A percentile compares a stretch with the other conserved stretches of the same genome.
Evolutionary conservation across 1,140 invertebrate genomes (phyloP).

Genomic region (Saccostrea glomerata): DNA sequence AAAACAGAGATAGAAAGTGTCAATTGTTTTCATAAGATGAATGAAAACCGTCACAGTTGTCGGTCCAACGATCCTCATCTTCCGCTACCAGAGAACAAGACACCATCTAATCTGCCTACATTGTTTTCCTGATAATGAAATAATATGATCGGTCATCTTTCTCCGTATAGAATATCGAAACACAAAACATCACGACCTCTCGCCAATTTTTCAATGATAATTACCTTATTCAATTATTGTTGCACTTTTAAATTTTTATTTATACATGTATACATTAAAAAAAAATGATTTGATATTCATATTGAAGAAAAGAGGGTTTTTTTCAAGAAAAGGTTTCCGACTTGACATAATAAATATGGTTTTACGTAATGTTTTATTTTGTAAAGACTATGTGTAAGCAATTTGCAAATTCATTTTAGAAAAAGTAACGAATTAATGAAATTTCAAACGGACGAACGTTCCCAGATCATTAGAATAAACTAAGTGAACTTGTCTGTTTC

Average conservation of each 20-base stretch:
- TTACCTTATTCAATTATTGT: neutral
- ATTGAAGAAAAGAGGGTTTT: too few relatives aligned
- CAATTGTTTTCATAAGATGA: conserved; percentile 4
- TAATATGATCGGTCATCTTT: too few relatives aligned
- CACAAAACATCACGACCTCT: too few relatives aligned
- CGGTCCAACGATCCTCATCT: neutral
- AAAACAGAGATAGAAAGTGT: neutral
- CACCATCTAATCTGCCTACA: neutral
- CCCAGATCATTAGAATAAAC: neutral
- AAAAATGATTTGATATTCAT: too few relatives aligned
- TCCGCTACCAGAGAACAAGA: neutral
- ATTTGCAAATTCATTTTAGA: neutral
- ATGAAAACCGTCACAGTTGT: neutral
- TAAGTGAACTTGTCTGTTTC: neutral
- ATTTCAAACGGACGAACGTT: neutral
- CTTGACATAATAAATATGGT: too few relatives aligned
- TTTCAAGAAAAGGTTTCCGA: too few relatives aligned
- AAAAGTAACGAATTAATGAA: neutral
- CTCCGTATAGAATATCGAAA: too few relatives aligned
- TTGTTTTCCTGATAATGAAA: too few relatives aligned
- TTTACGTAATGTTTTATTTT: neutral
- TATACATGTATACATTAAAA: neutral
- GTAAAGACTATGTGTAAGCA: neutral
- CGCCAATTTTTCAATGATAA: too few relatives aligned
- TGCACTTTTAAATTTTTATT: neutral